Base-by-base conservation (phyloP, 2,113 vertebrate genomes). In the Rissa tridactyla region DNA sequence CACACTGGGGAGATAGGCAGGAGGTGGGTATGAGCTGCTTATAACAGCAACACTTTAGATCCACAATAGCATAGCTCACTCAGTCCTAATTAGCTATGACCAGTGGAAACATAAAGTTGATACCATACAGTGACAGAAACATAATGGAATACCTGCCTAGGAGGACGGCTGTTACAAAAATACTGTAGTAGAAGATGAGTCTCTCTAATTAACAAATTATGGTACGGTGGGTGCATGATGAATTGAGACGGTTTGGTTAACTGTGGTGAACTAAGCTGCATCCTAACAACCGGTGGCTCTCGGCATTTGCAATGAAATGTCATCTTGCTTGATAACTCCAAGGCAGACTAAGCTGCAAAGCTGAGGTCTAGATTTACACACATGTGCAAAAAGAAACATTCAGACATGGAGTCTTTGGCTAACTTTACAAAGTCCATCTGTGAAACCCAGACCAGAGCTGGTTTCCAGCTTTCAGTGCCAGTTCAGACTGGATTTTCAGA, bases 181-280 rank as follows among this genome's bases (percentile, higher is more conserved):
- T 7, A 23, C 51, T 66, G 8, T 5, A 77, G 40, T 23, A 42
- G 22, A 73, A 69, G 76, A 57, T 34, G 69, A 86, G 51, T 51
- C 10, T 85, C 15, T 77, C 55, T 83, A 94, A 95, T 90, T 73
- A 95, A 73, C 76, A 86, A 68, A 93, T 93, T 86, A 92, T 83
- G 82, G 82, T 77, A 52, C 27, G 27, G 38, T 49, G 60, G 42
- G 51, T 81, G 25, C 18, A 27, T 42, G 92, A 90, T 90, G 52
- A 66, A 83, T 86, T 52, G 76, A 88, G 62, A 17, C 32, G 26
- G 40, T 29, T 15, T 20, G 42, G 81, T 94, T 91, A 93, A 80
- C 38, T 38, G 90, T 60, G 88, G 88, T 60, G 76, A 95, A 83
- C 79, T 92, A 88, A 90, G 71, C 72, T 55, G 71, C 21, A 42